A percentile compares a stretch with the other conserved stretches of the same genome.
These are phyloP conservation scores for Dendroctonus valens DNA, from an alignment of 1,140 invertebrate species.

Conservation along the genomic window DNA sequence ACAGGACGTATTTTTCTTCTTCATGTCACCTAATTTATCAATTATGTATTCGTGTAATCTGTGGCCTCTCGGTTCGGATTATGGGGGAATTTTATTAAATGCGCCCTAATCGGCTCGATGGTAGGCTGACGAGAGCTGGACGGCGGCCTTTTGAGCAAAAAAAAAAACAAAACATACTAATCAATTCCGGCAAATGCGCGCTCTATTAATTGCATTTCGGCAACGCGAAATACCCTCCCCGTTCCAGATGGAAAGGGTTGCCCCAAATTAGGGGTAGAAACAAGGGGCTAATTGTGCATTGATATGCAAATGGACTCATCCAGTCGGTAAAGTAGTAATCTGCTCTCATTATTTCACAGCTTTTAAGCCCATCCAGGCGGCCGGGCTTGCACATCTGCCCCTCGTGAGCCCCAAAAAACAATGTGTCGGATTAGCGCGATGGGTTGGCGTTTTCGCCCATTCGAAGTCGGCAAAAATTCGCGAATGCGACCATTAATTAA, in stretches of 20 bases:
- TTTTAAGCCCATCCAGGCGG: constrained; percentile 41
- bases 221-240: too few species aligned
- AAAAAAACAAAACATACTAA: neutral
- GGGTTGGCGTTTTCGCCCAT: neutral
- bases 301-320: constrained; percentile 47
- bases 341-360: constrained; percentile 48
- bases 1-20: constrained; percentile 29
- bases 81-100: neutral
- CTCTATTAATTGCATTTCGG: neutral
- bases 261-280: constrained; percentile 25
- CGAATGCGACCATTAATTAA: constrained; percentile 14
- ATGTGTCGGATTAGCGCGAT: constrained; percentile 15
- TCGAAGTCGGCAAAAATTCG: neutral
- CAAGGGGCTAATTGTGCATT: constrained; percentile 45
- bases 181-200: neutral
- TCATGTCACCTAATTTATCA: constrained; percentile 31
- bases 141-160: too few species aligned
- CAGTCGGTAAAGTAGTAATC: constrained; percentile 46
- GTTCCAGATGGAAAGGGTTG: constrained; percentile 6
- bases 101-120: neutral
- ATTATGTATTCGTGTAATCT: constrained; percentile 20
- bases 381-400: constrained; percentile 41
- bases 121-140: neutral
- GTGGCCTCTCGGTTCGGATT: too few species aligned
- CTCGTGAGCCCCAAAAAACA: constrained; percentile 14